A percentile compares a stretch with the other conserved stretches of the same genome.
Conservation (phyloP, 2,888 invertebrate species). For the Melanchra persicariae region DNA sequence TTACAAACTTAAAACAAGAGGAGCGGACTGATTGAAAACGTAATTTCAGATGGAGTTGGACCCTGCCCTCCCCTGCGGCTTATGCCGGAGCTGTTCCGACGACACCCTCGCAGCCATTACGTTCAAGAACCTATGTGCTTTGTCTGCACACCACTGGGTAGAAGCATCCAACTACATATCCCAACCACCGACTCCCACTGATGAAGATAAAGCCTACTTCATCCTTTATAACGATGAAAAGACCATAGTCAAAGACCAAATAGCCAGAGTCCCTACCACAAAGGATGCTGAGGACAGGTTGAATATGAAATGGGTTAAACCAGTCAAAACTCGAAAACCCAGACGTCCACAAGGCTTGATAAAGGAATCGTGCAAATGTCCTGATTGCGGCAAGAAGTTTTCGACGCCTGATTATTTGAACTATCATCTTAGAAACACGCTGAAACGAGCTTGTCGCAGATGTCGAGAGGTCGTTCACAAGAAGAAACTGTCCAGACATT, state of each 20-base stretch:
- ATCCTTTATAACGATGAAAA: slow-evolving; percentile 71
- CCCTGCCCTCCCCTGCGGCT: slow-evolving; percentile 76
- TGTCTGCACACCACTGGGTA: slow-evolving; percentile 77
- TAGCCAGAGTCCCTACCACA: slow-evolving; percentile 51
- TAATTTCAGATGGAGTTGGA: slow-evolving; percentile 86
- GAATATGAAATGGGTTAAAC: slow-evolving; percentile 61
- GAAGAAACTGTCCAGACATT: slow-evolving; percentile 74
- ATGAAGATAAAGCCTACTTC: slow-evolving; percentile 74
- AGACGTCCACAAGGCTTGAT: slow-evolving; percentile 29
- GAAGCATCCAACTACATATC: slow-evolving; percentile 68
- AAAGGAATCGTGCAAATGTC: slow-evolving; percentile 67
- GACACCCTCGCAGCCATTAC: slow-evolving; percentile 73
- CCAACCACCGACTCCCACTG: slow-evolving; percentile 61
- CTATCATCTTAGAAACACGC: slow-evolving; percentile 76
- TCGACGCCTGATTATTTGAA: slow-evolving; percentile 71
- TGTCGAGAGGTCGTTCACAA: slow-evolving; percentile 75
- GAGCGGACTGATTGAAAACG: slow-evolving; percentile 83
- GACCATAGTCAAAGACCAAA: slow-evolving; percentile 70
- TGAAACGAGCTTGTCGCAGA: slow-evolving; percentile 73
- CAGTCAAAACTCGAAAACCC: slow-evolving; percentile 24
- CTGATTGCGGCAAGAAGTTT: slow-evolving; percentile 78
- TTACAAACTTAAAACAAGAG: slow-evolving; percentile 61
- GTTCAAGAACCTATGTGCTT: slow-evolving; percentile 76
- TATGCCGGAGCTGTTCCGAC: slow-evolving; percentile 79
- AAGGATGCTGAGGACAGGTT: slow-evolving; percentile 68